A percentile compares a stretch with the other conserved stretches of the same genome.
Evolutionary conservation across 2,797 vertebrate genomes (phyloP).

Genomic region (Betta splendens): DNA sequence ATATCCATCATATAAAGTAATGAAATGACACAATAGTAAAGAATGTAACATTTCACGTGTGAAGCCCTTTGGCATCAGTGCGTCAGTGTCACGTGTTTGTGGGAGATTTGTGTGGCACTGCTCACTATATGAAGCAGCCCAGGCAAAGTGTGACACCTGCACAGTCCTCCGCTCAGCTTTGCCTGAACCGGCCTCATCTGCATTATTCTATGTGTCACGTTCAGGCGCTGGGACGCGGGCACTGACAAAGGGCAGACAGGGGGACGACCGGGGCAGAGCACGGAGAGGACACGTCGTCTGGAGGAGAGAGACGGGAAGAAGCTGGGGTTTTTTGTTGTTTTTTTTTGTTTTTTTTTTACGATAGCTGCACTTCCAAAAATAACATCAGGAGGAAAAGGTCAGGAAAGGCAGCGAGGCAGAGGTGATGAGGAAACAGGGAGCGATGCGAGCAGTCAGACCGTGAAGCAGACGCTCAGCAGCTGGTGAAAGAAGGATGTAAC

Average conservation of each 20-base stretch:
- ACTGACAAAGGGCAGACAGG: slow-evolving; percentile 19
- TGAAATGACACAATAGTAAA: not conserved
- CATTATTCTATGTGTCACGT: slow-evolving; percentile 39
- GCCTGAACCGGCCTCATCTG: slow-evolving; percentile 18
- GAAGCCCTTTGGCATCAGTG: slow-evolving; percentile 5
- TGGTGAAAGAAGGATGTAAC: not conserved
- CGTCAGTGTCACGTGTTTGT: slow-evolving; percentile 29
- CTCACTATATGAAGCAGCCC: slow-evolving; percentile 7
- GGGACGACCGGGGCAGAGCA: slow-evolving; percentile 31
- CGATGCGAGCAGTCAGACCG: not conserved
- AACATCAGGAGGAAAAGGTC: slow-evolving; percentile 25
- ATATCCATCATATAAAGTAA: not conserved
- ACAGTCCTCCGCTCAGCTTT: not conserved
- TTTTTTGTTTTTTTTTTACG: too few relatives aligned
- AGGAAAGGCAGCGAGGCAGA: slow-evolving; percentile 2
- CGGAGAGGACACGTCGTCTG: slow-evolving; percentile 29
- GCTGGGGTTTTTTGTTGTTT: too few relatives aligned
- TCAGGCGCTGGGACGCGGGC: slow-evolving; percentile 9
- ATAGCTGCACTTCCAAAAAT: slow-evolving; percentile 19
- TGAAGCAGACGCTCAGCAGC: not conserved
- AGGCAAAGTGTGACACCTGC: slow-evolving; percentile 28
- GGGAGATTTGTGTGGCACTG: slow-evolving; percentile 5
- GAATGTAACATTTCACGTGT: not conserved
- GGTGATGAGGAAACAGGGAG: slow-evolving; percentile 6
- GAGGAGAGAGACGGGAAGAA: too few relatives aligned